A percentile compares a stretch with the other conserved stretches of the same genome.
Evolutionary conservation across 1,140 invertebrate species (phyloP).

Genomic region (Caenorhabditis latens): DNA sequence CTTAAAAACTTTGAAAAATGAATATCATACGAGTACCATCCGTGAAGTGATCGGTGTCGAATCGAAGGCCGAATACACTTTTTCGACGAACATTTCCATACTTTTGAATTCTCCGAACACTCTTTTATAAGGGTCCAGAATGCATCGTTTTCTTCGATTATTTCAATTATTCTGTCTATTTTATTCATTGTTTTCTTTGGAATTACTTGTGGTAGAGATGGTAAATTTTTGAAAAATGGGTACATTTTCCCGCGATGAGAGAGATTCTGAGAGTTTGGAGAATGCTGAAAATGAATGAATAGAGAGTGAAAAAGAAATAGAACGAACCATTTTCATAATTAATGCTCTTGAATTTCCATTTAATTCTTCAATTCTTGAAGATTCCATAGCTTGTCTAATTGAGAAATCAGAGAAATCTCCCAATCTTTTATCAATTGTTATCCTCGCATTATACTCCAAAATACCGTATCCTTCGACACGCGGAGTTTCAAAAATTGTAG

Average conservation of each 20-base stretch:
- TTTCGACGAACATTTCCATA: constrained; percentile 29
- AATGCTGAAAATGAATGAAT: constrained; percentile 7
- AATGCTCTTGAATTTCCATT: constrained; percentile 32
- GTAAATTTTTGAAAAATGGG: constrained; percentile 21
- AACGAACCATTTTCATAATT: constrained; percentile 21
- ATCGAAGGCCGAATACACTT: constrained; percentile 6
- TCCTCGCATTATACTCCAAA: constrained; percentile 31
- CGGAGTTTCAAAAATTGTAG: neutral
- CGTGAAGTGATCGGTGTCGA: constrained; percentile 36
- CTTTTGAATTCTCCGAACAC: constrained; percentile 37
- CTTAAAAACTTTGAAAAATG: constrained; percentile 46
- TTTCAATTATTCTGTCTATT: constrained; percentile 3
- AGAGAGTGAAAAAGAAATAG: neutral
- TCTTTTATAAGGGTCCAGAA: constrained; percentile 38
- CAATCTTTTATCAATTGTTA: constrained; percentile 13
- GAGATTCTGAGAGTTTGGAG: constrained; percentile 18
- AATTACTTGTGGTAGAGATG: constrained; percentile 33
- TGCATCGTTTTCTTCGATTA: constrained; percentile 32
- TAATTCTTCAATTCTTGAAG: constrained; percentile 19
- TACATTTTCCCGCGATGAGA: constrained; percentile 35
- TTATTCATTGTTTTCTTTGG: constrained; percentile 46
- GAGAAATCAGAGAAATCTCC: constrained; percentile 38
- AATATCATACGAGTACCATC: constrained; percentile 49
- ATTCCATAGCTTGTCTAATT: constrained; percentile 23
- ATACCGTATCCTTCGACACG: constrained; percentile 31